A percentile compares a stretch with the other conserved stretches of the same genome.
These are phyloP conservation scores for Lophius americanus DNA, from an alignment of 2,797 vertebrate species.

Conservation along the genomic window DNA sequence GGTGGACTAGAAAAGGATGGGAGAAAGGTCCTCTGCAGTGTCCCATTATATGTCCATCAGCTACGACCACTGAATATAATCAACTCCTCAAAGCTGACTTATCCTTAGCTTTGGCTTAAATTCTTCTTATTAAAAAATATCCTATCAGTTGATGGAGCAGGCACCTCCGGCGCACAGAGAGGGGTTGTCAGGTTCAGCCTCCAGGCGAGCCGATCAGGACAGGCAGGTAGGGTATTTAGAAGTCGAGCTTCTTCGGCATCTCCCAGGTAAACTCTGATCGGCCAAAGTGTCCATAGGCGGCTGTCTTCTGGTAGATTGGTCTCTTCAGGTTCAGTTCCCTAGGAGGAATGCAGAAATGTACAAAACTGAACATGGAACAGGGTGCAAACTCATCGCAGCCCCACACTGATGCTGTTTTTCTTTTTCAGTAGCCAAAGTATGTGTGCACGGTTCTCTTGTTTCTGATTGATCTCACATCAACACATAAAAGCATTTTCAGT, in stretches of 20 bases:
- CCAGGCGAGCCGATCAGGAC: conserved; percentile 18
- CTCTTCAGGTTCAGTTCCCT: conserved; percentile 96
- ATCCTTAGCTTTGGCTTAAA: conserved; percentile 53
- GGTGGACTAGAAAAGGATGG: conserved; percentile 3
- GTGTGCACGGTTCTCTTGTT: too few relatives aligned
- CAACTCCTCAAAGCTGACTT: conserved; percentile 42
- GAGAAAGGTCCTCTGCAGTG: conserved; percentile 13
- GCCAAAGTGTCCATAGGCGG: conserved; percentile 96
- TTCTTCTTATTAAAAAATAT: conserved; percentile 37
- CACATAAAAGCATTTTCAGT: too few relatives aligned
- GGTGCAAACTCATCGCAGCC: not conserved
- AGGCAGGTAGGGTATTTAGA: conserved; percentile 67
- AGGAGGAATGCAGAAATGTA: conserved; percentile 13
- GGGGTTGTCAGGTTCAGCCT: conserved; percentile 14
- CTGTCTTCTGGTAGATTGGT: conserved; percentile 95
- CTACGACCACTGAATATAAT: conserved; percentile 31
- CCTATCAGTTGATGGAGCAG: conserved; percentile 19
- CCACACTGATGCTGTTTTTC: not conserved
- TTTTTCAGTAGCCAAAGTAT: not conserved
- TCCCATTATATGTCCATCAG: conserved; percentile 24
- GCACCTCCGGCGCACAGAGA: conserved; percentile 30
- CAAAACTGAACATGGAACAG: conserved; percentile 1
- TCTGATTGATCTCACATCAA: too few relatives aligned
- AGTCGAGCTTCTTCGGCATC: conserved; percentile 86
- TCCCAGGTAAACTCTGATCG: conserved; percentile 93